A percentile compares a stretch with the other conserved stretches of the same genome.
Evolutionary conservation across 1,140 invertebrate species (phyloP).

Genomic region (Lordiphosa collinella): DNA sequence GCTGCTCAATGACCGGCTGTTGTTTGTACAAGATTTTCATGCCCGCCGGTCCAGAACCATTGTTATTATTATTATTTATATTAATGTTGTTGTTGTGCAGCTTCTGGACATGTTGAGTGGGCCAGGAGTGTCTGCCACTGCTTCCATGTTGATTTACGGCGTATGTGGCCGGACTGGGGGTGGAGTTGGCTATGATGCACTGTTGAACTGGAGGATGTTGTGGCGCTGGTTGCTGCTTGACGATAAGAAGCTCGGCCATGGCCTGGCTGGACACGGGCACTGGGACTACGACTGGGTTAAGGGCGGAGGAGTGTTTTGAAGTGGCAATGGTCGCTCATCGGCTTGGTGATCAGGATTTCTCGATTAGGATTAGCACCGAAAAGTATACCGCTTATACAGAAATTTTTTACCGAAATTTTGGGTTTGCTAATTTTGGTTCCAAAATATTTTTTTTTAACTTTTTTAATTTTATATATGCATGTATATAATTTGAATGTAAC

Average conservation of each 20-base stretch:
- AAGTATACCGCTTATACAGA: neutral
- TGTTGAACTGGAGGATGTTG: slow-evolving; percentile 3
- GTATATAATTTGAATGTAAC: too few relatives aligned
- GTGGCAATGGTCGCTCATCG: slow-evolving; percentile 5
- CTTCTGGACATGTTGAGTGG: too few relatives aligned
- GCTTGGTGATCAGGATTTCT: neutral
- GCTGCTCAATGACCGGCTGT: neutral
- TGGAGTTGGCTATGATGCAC: neutral
- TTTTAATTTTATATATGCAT: too few relatives aligned
- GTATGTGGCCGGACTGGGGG: slow-evolving; percentile 17
- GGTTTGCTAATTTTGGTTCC: too few relatives aligned
- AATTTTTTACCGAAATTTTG: too few relatives aligned
- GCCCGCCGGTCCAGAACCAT: neutral
- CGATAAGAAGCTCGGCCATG: neutral
- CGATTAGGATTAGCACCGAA: neutral
- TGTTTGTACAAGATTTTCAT: neutral
- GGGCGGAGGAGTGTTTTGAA: neutral
- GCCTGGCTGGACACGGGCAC: slow-evolving; percentile 1
- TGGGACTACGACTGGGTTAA: neutral
- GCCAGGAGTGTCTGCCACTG: slow-evolving; percentile 1
- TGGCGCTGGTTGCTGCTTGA: slow-evolving; percentile 2
- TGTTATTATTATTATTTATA: slow-evolving; percentile 9
- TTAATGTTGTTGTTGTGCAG: slow-evolving; percentile 6
- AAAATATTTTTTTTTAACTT: too few relatives aligned
- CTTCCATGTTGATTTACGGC: neutral